Percentiles rank a stretch among this genome's conserved stretches.
These are phyloP conservation scores for Kuschelorhynchus macadamiae DNA, from an alignment of 2,888 invertebrate species.

Conservation along the genomic window DNA sequence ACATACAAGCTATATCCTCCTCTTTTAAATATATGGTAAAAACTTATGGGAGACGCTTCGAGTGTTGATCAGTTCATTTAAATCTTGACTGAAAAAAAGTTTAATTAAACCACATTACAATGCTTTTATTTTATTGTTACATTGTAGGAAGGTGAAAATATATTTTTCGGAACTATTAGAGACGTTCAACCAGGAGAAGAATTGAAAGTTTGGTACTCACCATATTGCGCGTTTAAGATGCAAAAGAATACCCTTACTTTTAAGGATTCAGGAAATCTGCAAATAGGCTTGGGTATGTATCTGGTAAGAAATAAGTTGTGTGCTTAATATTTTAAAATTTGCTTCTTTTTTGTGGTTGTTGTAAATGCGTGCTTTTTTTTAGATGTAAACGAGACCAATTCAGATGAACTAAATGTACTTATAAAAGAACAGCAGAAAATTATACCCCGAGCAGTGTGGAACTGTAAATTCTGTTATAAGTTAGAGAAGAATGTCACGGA, in stretches of 20 bases:
- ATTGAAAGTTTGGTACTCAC: slow-evolving; percentile 74
- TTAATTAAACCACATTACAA: too few species aligned
- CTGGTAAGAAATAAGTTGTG: too few species aligned
- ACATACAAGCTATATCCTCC: too few species aligned
- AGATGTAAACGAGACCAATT: slow-evolving; percentile 14
- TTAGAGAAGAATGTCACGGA: slow-evolving; percentile 64
- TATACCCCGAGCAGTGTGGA: slow-evolving; percentile 65
- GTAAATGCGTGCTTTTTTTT: slow-evolving; percentile 14
- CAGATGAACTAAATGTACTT: slow-evolving; percentile 52
- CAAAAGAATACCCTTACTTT: slow-evolving; percentile 55
- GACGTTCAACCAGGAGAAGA: slow-evolving; percentile 69
- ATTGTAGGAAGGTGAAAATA: slow-evolving; percentile 66
- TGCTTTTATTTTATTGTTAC: too few species aligned
- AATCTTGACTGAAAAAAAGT: too few species aligned
- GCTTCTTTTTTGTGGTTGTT: too few species aligned
- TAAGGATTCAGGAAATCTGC: slow-evolving; percentile 24
- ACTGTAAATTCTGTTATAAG: slow-evolving; percentile 68
- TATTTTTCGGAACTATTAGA: slow-evolving; percentile 68
- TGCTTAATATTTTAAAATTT: too few species aligned
- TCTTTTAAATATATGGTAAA: too few species aligned
- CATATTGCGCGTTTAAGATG: slow-evolving; percentile 72
- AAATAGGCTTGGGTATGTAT: slow-evolving; percentile 19
- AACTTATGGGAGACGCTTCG: too few species aligned
- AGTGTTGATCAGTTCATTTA: too few species aligned
- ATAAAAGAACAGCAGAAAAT: slow-evolving; percentile 62